Evolutionary conservation across 2,797 vertebrate genomes (phyloP).

Genomic region (Premnoplex brunnescens): DNA sequence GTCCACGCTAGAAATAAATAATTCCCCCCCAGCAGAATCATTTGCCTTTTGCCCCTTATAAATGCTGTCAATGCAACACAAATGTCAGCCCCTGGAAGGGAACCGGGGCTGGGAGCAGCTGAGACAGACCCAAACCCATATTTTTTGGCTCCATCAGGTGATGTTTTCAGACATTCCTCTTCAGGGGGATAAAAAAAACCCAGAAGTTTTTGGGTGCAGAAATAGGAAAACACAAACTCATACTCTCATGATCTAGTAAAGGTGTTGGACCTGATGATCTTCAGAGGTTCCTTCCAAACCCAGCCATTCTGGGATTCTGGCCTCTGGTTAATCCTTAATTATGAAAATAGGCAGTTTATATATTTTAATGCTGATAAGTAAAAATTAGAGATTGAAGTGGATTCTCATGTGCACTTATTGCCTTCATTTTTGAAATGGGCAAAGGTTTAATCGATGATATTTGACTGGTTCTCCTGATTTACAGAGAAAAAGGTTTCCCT

Average conservation of each 20-base stretch:
- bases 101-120: accelerated
- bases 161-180: not conserved
- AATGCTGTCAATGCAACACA: accelerated
- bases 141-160: not conserved
- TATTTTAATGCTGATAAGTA: not conserved
- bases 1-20: not conserved
- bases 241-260: not conserved
- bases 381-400: not conserved
- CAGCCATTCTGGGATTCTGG: not conserved
- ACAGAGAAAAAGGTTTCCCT: not conserved
- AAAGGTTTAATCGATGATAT: not conserved
- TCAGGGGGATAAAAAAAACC: accelerated
- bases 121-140: not conserved
- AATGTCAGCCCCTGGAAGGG: not conserved
- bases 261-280: not conserved
- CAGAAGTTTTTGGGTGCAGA: not conserved
- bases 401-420: not conserved
- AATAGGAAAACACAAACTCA: not conserved
- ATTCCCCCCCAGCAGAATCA: not conserved
- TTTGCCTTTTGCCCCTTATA: accelerated
- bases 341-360: not conserved
- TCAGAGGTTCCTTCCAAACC: not conserved
- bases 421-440: not conserved
- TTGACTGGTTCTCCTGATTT: not conserved
- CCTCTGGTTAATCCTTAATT: not conserved